These are phyloP conservation scores for Eclectus roratus DNA, from an alignment of 2,113 vertebrate genomes.

Conservation along the genomic window DNA sequence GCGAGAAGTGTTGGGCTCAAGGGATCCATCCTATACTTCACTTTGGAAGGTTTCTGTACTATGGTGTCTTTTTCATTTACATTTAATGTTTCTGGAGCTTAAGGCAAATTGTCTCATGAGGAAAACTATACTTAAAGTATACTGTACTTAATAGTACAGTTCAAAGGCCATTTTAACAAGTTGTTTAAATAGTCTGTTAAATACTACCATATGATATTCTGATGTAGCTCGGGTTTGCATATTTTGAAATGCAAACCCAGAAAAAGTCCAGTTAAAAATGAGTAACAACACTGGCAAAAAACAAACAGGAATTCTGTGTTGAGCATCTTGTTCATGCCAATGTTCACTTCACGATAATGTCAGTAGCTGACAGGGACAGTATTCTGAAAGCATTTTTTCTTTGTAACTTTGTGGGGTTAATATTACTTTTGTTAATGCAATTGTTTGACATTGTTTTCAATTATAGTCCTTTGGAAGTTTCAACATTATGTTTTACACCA, in stretches of 20 bases:
- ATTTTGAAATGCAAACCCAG: background rate
- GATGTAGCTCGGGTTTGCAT: background rate
- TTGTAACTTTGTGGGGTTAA: background rate
- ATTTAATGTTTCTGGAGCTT: background rate
- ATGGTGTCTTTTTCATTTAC: background rate
- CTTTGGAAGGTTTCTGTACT: background rate
- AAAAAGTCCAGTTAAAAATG: background rate
- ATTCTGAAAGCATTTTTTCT: background rate
- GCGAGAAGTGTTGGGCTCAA: background rate
- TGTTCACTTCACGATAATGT: accelerated
- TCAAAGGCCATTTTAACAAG: background rate
- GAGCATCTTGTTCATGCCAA: background rate
- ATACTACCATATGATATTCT: background rate
- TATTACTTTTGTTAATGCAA: background rate
- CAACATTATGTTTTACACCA: background rate
- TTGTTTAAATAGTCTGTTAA: background rate
- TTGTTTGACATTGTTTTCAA: background rate
- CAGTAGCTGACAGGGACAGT: background rate
- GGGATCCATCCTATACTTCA: background rate
- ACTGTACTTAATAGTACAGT: background rate
- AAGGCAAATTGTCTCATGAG: background rate
- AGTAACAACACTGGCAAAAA: background rate
- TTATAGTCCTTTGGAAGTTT: background rate
- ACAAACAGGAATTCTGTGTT: background rate
- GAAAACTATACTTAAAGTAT: background rate